A percentile compares a stretch with the other conserved stretches of the same genome.
Conservation (phyloP, 2,797 vertebrate genomes). For the Darevskia nairensis region DNA sequence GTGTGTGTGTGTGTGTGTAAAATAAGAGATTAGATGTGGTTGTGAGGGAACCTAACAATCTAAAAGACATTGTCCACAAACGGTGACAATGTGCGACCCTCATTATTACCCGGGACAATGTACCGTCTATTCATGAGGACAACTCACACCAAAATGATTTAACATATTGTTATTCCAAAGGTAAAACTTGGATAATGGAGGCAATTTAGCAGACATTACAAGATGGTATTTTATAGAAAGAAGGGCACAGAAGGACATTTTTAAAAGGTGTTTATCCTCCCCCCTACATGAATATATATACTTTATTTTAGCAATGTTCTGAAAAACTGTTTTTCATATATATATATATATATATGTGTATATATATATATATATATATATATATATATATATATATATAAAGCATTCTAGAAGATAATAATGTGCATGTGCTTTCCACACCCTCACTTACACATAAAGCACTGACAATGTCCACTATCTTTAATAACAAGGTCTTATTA, state of each 20-base stretch:
- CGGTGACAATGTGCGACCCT: not conserved
- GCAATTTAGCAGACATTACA: constrained; percentile 35
- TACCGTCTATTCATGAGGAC: not conserved
- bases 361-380: too few relatives aligned
- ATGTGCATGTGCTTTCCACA: not conserved
- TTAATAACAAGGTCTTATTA: not conserved
- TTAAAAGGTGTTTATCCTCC: not conserved
- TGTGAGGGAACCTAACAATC: not conserved
- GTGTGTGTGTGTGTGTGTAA: not conserved
- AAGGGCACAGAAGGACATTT: constrained; percentile 10
- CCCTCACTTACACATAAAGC: not conserved
- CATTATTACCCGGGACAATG: not conserved
- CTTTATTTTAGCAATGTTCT: not conserved
- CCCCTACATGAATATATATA: constrained; percentile 7
- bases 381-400: too few relatives aligned
- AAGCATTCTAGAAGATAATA: not conserved
- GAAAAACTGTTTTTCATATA: not conserved
- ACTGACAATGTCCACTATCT: not conserved
- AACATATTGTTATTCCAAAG: constrained; percentile 11
- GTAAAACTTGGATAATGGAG: constrained; percentile 25
- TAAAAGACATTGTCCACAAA: not conserved
- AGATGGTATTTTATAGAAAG: not conserved
- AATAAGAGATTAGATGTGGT: not conserved
- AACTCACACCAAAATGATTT: constrained; percentile 8
- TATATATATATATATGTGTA: too few relatives aligned